Base-by-base conservation (phyloP, 2,888 invertebrate genomes). In the Sinhomidia bicolor region DNA sequence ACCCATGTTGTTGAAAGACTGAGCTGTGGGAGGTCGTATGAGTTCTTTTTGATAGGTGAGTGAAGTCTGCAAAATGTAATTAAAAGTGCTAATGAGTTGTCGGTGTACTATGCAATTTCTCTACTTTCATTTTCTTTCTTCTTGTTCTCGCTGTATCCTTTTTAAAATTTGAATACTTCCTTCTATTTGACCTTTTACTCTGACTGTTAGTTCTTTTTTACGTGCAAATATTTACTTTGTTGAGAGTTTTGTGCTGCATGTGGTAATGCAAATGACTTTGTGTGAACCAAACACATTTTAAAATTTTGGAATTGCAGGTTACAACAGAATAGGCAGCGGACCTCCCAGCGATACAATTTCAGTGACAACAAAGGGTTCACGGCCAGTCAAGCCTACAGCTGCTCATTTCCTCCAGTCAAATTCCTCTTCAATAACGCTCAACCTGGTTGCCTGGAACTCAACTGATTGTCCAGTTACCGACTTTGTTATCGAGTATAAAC, bases 381-480 rank as follows among this genome's bases (percentile, higher is more conserved):
- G 96, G 7, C 96, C 96, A 0, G 90, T 93, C 14, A 91, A 92
- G 54, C 93, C 93, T 5, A 94, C 95, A 2, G 94, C 95, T 0
- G 94, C 95, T 0, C 94, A 95, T 74, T 95, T 96, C 90, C 94
- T 96, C 88, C 94, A 95, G n/a, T 96, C 96, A 10, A 96, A 96
- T 93, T 96, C 96, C 1, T 96, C 96, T 2, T 95, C 96, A 32
- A 95, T 96, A 32, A 93, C 95, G 23, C 94, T 96, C 17, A 94
- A 96, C 88, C 94, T 96, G 89, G 95, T 95, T 93, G 94, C 95
- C 20, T 96, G 96, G 96, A 96, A 96, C 0, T 96, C 96, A 92
- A 96, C 96, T 92, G 96, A 96, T 14, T 91, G 91, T 54, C 91
- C 91, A 44, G 94, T 96, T 87, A 93, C 95, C 68, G 95, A 95